Percentiles rank a stretch among this genome's conserved stretches.
Evolutionary conservation across 1,140 invertebrate genomes (phyloP).

Genomic region (Eurosta solidaginis): DNA sequence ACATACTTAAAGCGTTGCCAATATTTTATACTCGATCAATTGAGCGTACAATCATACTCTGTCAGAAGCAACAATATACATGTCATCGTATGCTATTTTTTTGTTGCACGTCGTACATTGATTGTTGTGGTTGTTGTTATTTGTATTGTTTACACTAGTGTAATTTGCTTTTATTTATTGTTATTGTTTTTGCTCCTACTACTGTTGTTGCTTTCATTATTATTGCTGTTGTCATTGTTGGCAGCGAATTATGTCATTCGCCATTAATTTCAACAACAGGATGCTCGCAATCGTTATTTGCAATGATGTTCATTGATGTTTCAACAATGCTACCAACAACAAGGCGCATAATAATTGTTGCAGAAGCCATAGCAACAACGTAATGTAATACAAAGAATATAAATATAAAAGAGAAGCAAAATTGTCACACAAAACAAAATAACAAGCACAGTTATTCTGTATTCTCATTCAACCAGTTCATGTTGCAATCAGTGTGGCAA

Average conservation of each 20-base stretch:
- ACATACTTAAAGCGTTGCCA: no score
- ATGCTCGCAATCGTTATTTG: not conserved
- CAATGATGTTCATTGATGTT: not conserved
- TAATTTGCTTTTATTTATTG: not conserved
- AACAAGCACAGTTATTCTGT: not conserved
- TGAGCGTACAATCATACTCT: not conserved
- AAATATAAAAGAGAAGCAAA: not conserved
- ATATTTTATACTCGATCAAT: not conserved
- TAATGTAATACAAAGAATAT: not conserved
- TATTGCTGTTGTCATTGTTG: not conserved
- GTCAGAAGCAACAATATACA: not conserved
- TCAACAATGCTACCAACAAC: not conserved
- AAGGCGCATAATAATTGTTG: not conserved
- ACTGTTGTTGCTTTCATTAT: not conserved
- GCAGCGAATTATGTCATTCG: slow-evolving; percentile 21
- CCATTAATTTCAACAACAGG: slow-evolving; percentile 28
- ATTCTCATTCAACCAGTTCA: not conserved
- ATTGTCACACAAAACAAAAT: not conserved
- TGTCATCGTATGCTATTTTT: not conserved
- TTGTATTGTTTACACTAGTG: slow-evolving; percentile 2
- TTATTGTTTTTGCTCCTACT: not conserved
- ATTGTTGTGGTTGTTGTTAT: no score
- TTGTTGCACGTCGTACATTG: not conserved
- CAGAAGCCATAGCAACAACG: not conserved
- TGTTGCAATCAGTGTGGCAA: not conserved